Evolutionary conservation across 2,113 vertebrate genomes (phyloP).

Genomic region (Leuciscus idus): DNA sequence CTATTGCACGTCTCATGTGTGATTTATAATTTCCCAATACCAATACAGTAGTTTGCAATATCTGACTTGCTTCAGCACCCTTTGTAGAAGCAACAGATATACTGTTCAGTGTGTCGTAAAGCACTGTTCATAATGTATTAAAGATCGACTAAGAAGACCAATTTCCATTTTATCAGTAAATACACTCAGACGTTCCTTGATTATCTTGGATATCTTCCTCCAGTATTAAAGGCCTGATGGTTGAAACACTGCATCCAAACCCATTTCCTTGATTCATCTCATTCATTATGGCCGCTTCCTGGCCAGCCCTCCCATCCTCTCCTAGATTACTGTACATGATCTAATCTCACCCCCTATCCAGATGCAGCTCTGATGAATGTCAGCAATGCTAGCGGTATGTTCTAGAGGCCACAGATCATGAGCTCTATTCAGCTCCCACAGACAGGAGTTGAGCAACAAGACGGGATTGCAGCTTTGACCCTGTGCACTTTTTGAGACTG

Average conservation of each 20-base stretch:
- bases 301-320: slow-evolving; percentile 44
- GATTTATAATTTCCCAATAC: slow-evolving; percentile 19
- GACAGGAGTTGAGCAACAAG: slow-evolving; percentile 60
- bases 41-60: slow-evolving; percentile 24
- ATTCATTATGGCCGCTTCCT: slow-evolving; percentile 57
- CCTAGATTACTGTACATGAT: slow-evolving; percentile 59
- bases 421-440: slow-evolving; percentile 56
- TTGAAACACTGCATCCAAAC: slow-evolving; percentile 46
- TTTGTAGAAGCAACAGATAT: background rate
- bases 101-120: background rate
- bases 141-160: slow-evolving; percentile 27
- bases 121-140: background rate
- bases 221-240: slow-evolving; percentile 39
- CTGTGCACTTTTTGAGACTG: slow-evolving; percentile 54
- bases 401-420: slow-evolving; percentile 56
- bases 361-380: slow-evolving; percentile 70
- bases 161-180: slow-evolving; percentile 44
- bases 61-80: background rate
- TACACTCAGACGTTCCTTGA: slow-evolving; percentile 11
- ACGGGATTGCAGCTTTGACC: slow-evolving; percentile 67
- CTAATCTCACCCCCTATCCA: slow-evolving; percentile 70
- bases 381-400: slow-evolving; percentile 62
- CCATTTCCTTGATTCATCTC: slow-evolving; percentile 66
- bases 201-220: slow-evolving; percentile 38
- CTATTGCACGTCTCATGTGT: slow-evolving; percentile 50